Conservation (phyloP, 2,888 invertebrate species). For the Drosophila fulvimacula region DNA sequence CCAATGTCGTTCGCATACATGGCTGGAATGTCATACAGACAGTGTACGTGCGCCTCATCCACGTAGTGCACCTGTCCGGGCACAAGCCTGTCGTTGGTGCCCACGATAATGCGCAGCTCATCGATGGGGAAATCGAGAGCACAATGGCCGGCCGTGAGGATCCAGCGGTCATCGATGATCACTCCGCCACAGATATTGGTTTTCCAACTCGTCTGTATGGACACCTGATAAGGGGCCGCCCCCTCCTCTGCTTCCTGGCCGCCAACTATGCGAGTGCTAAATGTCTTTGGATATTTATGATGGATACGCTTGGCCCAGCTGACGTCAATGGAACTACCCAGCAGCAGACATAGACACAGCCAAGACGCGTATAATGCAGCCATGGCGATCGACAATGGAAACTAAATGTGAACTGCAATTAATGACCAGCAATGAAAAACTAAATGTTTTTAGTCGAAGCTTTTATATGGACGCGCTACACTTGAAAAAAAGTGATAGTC, state of each 20-base stretch:
- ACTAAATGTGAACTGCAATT: constrained; percentile 47
- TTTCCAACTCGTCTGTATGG: constrained; percentile 68
- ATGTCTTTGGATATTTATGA: constrained; percentile 26
- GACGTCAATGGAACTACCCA: constrained; percentile 69
- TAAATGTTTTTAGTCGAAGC: constrained; percentile 38
- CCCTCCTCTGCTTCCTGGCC: constrained; percentile 70
- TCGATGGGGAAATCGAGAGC: constrained; percentile 56
- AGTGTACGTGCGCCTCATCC: constrained; percentile 59
- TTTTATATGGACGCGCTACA: constrained; percentile 55
- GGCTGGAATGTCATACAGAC: constrained; percentile 68
- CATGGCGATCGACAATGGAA: constrained; percentile 19
- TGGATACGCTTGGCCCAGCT: constrained; percentile 59
- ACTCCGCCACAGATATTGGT: constrained; percentile 80
- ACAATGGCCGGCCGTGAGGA: constrained; percentile 82
- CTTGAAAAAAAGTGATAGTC: background rate
- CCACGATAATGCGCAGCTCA: constrained; percentile 65
- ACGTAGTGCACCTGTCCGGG: constrained; percentile 64
- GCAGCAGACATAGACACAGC: constrained; percentile 27
- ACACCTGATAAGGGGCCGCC: constrained; percentile 81
- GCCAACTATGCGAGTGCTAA: constrained; percentile 70
- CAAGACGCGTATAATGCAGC: constrained; percentile 2
- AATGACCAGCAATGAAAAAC: constrained; percentile 65
- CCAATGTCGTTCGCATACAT: constrained; percentile 88
- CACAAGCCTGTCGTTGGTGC: constrained; percentile 62
- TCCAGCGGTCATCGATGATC: constrained; percentile 71